Conservation (phyloP, 1,140 invertebrate species). For the Drosophila ironensis region DNA sequence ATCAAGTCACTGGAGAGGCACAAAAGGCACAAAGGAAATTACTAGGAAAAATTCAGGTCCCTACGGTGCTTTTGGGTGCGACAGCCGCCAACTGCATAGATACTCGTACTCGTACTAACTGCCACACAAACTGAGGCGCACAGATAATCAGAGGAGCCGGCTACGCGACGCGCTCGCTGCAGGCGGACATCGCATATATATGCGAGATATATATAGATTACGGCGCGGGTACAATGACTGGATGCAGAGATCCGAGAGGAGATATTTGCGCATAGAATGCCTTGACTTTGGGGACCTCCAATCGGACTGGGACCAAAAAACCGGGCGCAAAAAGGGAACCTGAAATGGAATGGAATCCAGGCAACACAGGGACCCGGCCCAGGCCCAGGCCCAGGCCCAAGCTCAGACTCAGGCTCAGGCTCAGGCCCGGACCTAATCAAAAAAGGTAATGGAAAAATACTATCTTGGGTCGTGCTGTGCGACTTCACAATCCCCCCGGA, state of each 20-base stretch:
- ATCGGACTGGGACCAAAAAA: constrained; percentile 20
- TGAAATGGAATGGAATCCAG: constrained; percentile 15
- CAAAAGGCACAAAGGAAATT: constrained; percentile 67
- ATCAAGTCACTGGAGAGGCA: constrained; percentile 23
- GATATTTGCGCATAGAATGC: constrained; percentile 18
- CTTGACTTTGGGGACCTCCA: constrained; percentile 20
- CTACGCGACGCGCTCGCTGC: too few species aligned
- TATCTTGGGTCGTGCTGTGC: constrained; percentile 48
- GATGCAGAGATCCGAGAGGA: constrained; percentile 57
- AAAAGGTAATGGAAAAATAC: constrained; percentile 75
- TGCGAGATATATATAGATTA: too few species aligned
- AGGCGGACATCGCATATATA: constrained; percentile 63
- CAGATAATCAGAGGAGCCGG: constrained; percentile 32
- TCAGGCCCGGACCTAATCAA: constrained; percentile 62
- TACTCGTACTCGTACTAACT: constrained; percentile 18
- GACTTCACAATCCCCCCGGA: constrained; percentile 11
- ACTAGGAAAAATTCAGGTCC: constrained; percentile 77
- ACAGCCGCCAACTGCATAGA: constrained; percentile 58
- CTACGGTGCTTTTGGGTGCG: constrained; percentile 76
- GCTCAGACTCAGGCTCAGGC: too few species aligned
- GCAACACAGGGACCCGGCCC: constrained; percentile 5
- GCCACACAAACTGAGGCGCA: neutral
- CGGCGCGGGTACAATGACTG: constrained; percentile 58
- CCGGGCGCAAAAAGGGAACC: constrained; percentile 12
- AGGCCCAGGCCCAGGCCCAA: too few species aligned